Evolutionary conservation across 2,113 vertebrate genomes (phyloP).

Genomic region (Calidris pugnax): DNA sequence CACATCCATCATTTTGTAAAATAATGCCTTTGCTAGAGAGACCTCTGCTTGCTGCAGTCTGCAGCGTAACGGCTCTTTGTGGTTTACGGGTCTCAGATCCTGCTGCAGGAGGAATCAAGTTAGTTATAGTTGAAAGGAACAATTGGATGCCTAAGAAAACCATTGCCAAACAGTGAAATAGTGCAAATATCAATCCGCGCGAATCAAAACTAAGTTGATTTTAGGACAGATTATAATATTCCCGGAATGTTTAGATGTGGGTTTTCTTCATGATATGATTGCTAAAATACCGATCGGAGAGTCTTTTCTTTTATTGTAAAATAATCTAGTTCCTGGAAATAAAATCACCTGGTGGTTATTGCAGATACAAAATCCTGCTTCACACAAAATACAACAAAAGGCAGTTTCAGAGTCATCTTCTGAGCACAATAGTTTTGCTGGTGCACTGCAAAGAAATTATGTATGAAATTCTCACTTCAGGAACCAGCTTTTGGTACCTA

Average conservation of each 20-base stretch:
- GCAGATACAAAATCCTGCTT: neutral
- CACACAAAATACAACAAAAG: slow-evolving; percentile 22
- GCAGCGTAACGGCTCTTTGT: neutral
- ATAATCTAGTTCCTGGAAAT: slow-evolving; percentile 25
- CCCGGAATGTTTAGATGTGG: neutral
- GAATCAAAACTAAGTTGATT: neutral
- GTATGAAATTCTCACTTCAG: neutral
- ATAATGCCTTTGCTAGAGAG: slow-evolving; percentile 33
- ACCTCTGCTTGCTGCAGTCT: slow-evolving; percentile 33
- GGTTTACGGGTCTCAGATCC: neutral
- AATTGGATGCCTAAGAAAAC: neutral
- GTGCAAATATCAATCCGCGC: neutral
- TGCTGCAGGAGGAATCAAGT: neutral
- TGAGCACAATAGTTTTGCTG: slow-evolving; percentile 13
- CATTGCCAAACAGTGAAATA: neutral
- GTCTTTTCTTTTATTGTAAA: neutral
- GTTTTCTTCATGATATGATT: neutral
- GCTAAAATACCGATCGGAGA: neutral
- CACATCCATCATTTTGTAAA: slow-evolving; percentile 66
- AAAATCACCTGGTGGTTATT: neutral
- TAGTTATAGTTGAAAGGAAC: slow-evolving; percentile 9
- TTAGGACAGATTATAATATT: neutral
- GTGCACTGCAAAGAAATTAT: neutral
- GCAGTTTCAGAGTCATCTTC: neutral
- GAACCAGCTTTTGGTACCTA: neutral